phyloP scores from a whole-genome alignment of 2,113 vertebrate species.

The Sinocyclocheilus anophthalmus region DNA sequence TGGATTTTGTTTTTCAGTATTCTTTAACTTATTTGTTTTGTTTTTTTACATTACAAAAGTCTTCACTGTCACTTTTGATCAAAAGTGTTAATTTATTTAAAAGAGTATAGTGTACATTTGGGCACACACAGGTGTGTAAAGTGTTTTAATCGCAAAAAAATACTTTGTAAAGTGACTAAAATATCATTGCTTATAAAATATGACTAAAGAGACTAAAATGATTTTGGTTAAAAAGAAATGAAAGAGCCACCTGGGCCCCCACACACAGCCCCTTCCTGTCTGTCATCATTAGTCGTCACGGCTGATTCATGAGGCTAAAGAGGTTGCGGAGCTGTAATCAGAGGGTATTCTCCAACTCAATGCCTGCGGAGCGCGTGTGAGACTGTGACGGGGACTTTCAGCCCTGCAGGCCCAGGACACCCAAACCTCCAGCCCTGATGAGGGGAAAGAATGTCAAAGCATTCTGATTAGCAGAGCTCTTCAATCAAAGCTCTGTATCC shows the following conservation, averaged over 20 bases:
- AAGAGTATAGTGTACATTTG: not conserved
- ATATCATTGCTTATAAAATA: not conserved
- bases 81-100: too few species aligned
- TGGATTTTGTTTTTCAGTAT: too few species aligned
- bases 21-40: too few species aligned
- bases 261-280: not conserved
- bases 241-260: slow-evolving; percentile 20
- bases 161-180: not conserved
- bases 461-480: slow-evolving; percentile 58
- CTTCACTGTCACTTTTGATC: too few species aligned
- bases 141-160: not conserved
- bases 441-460: slow-evolving; percentile 40
- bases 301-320: slow-evolving; percentile 18
- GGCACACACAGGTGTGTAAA: not conserved
- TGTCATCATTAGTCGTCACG: not conserved
- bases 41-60: too few species aligned
- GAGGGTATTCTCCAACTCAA: not conserved
- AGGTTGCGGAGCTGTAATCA: slow-evolving; percentile 17
- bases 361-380: not conserved
- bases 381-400: slow-evolving; percentile 20
- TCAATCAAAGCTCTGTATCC: slow-evolving; percentile 53
- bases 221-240: slow-evolving; percentile 18
- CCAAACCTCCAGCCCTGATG: slow-evolving; percentile 47
- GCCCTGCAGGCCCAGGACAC: slow-evolving; percentile 15
- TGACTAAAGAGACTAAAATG: not conserved